phyloP scores from a whole-genome alignment of 2,888 invertebrate genomes.

The Tetramorium bicarinatum region DNA sequence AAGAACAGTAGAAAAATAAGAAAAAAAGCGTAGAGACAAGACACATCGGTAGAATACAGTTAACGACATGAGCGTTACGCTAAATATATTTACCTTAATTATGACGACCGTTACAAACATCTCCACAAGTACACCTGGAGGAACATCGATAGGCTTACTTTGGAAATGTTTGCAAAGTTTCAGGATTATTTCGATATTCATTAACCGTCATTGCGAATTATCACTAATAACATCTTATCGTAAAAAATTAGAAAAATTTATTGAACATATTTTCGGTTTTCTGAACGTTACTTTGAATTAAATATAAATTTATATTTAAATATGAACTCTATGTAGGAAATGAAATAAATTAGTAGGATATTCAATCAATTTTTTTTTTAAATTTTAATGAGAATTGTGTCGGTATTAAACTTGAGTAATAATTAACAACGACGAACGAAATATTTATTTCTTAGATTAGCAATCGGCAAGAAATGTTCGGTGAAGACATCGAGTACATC shows the following conservation, averaged over 20 bases:
- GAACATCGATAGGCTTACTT: slow-evolving; percentile 72
- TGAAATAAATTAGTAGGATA: neutral
- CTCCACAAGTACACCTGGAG: slow-evolving; percentile 78
- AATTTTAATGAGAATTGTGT: neutral
- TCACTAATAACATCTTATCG: neutral
- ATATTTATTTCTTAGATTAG: slow-evolving; percentile 11
- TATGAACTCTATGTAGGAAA: neutral
- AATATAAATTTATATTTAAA: neutral
- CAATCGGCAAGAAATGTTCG: slow-evolving; percentile 17
- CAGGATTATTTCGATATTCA: slow-evolving; percentile 1
- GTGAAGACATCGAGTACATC: neutral
- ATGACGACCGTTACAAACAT: slow-evolving; percentile 85
- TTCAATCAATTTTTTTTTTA: neutral
- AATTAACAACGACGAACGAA: slow-evolving; percentile 37
- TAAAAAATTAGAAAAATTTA: neutral
- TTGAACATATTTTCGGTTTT: neutral
- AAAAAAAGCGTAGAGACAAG: slow-evolving; percentile 11
- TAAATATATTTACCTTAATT: slow-evolving; percentile 81
- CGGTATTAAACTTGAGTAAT: slow-evolving; percentile 1
- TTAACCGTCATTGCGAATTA: slow-evolving; percentile 18
- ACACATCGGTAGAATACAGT: slow-evolving; percentile 3
- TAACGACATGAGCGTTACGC: slow-evolving; percentile 60
- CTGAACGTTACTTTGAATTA: slow-evolving; percentile 13
- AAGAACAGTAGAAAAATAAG: slow-evolving; percentile 21
- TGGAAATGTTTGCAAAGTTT: slow-evolving; percentile 85